Evolutionary conservation across 2,797 vertebrate genomes (phyloP).

Genomic region (Petrocephalus schoutedeni): DNA sequence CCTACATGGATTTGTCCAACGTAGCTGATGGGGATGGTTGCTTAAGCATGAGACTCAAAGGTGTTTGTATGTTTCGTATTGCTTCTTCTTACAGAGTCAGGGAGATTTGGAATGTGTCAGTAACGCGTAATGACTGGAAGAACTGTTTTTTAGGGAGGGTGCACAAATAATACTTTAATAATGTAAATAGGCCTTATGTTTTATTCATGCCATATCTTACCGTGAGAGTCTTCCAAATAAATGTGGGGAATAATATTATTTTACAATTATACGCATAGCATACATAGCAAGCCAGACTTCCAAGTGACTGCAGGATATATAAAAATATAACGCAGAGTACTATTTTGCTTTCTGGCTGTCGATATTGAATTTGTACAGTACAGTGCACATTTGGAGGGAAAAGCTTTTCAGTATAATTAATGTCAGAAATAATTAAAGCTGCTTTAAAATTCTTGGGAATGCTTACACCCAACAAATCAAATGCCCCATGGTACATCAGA

Average conservation of each 20-base stretch:
- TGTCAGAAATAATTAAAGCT: background rate
- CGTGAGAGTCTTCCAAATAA: background rate
- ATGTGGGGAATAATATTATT: slow-evolving; percentile 7
- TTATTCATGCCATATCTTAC: slow-evolving; percentile 12
- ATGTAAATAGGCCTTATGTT: background rate
- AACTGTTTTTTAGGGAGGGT: background rate
- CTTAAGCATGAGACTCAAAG: background rate
- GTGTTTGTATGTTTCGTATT: background rate
- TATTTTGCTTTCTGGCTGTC: background rate
- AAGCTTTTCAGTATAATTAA: background rate
- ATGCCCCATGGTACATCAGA: slow-evolving; percentile 25
- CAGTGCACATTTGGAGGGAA: background rate
- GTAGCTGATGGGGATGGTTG: background rate
- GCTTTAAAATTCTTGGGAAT: background rate
- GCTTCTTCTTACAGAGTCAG: background rate
- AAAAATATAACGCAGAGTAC: background rate
- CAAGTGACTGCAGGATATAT: slow-evolving; percentile 4
- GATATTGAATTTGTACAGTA: background rate
- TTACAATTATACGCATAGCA: background rate
- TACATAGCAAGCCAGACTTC: background rate
- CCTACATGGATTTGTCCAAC: background rate
- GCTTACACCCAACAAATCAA: background rate
- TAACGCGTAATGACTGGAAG: background rate
- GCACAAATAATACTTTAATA: background rate
- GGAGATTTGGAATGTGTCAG: background rate